These are phyloP conservation scores for Porites lobata DNA, from an alignment of 92 coral and sea anemone genomes.

Conservation along the genomic window DNA sequence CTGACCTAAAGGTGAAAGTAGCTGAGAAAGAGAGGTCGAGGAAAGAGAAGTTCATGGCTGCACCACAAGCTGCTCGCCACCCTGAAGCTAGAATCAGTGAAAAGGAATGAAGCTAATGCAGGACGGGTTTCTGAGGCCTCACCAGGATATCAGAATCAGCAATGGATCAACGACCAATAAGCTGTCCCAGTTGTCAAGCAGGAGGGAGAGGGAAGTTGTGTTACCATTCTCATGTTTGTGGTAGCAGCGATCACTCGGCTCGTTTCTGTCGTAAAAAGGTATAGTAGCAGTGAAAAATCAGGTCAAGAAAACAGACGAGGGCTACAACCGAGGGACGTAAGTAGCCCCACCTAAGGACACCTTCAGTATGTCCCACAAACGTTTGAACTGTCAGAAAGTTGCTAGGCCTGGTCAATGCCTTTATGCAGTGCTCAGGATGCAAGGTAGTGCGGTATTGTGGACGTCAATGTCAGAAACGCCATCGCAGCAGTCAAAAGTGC, in stretches of 20 bases:
- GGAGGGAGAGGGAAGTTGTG: background rate
- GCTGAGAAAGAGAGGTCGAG: slow-evolving; percentile 3
- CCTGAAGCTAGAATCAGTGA: slow-evolving; percentile 30
- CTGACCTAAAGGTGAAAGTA: background rate
- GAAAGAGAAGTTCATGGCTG: slow-evolving; percentile 58
- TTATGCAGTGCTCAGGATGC: no score
- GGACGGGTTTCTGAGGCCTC: background rate
- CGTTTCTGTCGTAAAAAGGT: slow-evolving; percentile 17
- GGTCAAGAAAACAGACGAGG: background rate
- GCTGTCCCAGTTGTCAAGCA: background rate
- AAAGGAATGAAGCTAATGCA: background rate
- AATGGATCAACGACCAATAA: background rate
- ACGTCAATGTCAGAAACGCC: no score
- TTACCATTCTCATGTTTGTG: slow-evolving; percentile 34
- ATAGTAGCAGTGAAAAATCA: background rate
- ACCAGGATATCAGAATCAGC: background rate
- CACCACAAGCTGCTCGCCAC: slow-evolving; percentile 53
- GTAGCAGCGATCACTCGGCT: slow-evolving; percentile 26
- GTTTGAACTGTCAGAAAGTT: no score
- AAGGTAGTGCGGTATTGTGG: no score
- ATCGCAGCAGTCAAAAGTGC: no score
- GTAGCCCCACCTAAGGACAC: no score
- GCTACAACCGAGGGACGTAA: slow-evolving; percentile 3
- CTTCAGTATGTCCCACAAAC: no score
- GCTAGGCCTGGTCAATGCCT: no score